phyloP scores from a whole-genome alignment of 2,113 vertebrate genomes.

The Accipiter virgatus region DNA sequence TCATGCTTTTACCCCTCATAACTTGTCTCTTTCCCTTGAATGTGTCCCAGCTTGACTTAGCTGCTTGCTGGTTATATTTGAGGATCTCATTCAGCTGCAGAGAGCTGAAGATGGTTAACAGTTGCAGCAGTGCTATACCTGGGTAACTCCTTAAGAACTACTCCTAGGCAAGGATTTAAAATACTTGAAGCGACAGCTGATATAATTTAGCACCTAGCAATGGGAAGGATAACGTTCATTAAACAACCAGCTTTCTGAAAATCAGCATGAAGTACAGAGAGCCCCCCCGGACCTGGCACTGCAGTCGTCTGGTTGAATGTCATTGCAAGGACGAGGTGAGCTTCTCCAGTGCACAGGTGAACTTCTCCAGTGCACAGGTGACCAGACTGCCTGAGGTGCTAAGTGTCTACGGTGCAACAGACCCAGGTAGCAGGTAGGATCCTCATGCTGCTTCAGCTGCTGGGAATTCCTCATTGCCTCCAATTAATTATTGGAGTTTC shows the following conservation, averaged over 20 bases:
- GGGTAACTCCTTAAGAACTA: background rate
- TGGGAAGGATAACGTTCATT: background rate
- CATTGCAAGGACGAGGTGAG: background rate
- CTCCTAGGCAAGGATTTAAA: background rate
- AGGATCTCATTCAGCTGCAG: background rate
- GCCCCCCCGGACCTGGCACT: background rate
- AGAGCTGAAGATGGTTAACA: background rate
- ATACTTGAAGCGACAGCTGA: background rate
- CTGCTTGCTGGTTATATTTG: background rate
- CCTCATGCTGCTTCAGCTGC: background rate
- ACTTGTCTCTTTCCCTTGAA: background rate
- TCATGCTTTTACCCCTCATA: background rate
- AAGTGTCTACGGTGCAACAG: background rate
- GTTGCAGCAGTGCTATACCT: background rate
- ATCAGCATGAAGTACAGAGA: background rate
- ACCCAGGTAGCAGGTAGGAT: background rate
- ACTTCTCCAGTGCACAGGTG: background rate
- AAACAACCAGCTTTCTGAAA: background rate
- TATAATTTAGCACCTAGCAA: background rate
- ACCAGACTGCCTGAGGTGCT: background rate
- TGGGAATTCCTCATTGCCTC: background rate
- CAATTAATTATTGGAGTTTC: background rate
- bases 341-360: background rate
- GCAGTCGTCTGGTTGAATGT: background rate
- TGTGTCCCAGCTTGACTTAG: background rate